These are phyloP conservation scores for Manis crassicaudata DNA, from an alignment of 2,797 vertebrate genomes.

Conservation along the genomic window DNA sequence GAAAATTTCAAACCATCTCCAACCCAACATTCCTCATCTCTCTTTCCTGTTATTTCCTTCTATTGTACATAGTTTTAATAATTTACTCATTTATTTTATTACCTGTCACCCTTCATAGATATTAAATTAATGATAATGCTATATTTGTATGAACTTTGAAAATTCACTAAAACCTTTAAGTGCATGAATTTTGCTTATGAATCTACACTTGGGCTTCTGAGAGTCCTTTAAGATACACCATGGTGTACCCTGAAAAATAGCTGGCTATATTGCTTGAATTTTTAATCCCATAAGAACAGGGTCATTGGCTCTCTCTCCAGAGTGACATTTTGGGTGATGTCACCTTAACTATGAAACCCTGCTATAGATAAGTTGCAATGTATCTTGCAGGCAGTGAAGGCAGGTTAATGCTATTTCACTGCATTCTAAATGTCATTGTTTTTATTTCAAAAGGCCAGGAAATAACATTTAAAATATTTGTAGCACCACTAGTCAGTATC, in stretches of 20 bases:
- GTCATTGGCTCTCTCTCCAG: not conserved
- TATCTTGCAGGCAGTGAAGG: constrained; percentile 51
- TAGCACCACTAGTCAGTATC: not conserved
- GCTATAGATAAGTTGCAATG: constrained; percentile 38
- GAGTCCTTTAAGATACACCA: not conserved
- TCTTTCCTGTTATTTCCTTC: not conserved
- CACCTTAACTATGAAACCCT: constrained; percentile 48
- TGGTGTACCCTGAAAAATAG: not conserved
- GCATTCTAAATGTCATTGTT: constrained; percentile 70
- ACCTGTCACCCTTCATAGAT: not conserved
- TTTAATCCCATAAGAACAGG: constrained; percentile 9
- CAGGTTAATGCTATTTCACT: constrained; percentile 58
- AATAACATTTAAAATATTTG: constrained; percentile 64
- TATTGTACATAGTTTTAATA: not conserved
- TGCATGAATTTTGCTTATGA: not conserved
- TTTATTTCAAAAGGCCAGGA: constrained; percentile 68
- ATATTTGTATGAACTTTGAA: constrained; percentile 23
- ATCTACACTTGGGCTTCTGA: not conserved
- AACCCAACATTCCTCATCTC: not conserved
- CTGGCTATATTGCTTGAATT: not conserved
- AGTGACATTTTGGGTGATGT: constrained; percentile 61
- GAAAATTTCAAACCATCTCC: not conserved
- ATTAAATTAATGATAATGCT: not conserved
- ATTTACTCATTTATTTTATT: constrained; percentile 17
- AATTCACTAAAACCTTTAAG: not conserved